A percentile compares a stretch with the other conserved stretches of the same genome.
Evolutionary conservation across 37 sponge, comb jelly and placozoan genomes (phyloP).

Genomic region (Corticium candelabrum): DNA sequence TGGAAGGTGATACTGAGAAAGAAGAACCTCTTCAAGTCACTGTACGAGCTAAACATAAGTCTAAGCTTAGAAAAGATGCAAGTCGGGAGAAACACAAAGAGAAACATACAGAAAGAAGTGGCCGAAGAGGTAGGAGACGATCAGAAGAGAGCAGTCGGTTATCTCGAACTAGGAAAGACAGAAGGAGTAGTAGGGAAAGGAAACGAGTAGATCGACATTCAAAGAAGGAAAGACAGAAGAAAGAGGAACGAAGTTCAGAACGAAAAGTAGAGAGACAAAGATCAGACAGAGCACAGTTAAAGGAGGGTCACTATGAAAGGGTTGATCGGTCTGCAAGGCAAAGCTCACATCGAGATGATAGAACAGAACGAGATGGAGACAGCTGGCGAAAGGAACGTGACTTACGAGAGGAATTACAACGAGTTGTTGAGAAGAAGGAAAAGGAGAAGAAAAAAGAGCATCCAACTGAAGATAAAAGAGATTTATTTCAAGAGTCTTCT

Average conservation of each 20-base stretch:
- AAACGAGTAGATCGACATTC: background rate
- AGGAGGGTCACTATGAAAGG: background rate
- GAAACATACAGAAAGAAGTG: background rate
- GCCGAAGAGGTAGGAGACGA: slow-evolving; percentile 1
- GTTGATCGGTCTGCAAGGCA: background rate
- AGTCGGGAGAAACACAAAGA: background rate
- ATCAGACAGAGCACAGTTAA: too few species aligned
- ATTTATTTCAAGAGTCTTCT: background rate
- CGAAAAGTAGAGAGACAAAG: too few species aligned
- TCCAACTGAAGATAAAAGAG: slow-evolving; percentile 26
- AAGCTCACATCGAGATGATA: background rate
- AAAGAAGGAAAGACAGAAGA: background rate
- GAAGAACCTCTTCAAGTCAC: background rate
- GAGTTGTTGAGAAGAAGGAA: background rate
- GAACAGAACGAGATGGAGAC: slow-evolving; percentile 8
- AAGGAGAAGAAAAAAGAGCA: background rate
- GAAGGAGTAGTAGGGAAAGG: background rate
- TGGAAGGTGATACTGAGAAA: background rate
- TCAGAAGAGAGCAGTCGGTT: background rate
- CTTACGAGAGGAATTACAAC: background rate
- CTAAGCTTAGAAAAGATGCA: background rate
- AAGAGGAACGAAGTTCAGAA: too few species aligned
- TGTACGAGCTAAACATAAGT: background rate
- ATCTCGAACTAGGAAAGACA: slow-evolving; percentile 11
- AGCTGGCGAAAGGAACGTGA: background rate